Percentiles rank a stretch among this genome's conserved stretches.
Conservation (phyloP, 2,113 vertebrate genomes). For the Salvator merianae region DNA sequence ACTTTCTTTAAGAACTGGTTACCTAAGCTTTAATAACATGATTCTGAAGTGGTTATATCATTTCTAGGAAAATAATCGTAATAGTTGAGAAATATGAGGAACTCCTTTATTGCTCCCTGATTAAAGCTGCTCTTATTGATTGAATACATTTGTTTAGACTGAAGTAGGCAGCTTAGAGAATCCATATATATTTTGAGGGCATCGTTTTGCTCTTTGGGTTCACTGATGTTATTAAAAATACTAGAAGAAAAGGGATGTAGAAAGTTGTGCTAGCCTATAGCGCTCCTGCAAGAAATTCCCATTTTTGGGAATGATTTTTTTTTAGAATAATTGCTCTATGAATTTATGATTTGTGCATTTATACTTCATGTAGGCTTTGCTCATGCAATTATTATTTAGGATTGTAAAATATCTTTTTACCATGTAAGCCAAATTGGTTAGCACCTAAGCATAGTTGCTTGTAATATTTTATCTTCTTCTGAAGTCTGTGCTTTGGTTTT, state of each 20-base stretch:
- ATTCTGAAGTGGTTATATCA: slow-evolving; percentile 72
- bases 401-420: no score
- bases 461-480: neutral
- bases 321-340: neutral
- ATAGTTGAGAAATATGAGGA: slow-evolving; percentile 67
- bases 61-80: slow-evolving; percentile 72
- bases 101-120: slow-evolving; percentile 72
- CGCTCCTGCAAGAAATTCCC: neutral
- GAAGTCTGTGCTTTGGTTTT: neutral
- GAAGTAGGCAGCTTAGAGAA: neutral
- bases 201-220: no score
- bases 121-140: slow-evolving; percentile 77
- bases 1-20: slow-evolving; percentile 62
- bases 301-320: neutral
- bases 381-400: neutral
- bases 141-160: slow-evolving; percentile 61
- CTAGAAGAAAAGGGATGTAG: neutral
- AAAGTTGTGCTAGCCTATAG: neutral
- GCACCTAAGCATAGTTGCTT: neutral
- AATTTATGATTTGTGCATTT: neutral
- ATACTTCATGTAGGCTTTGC: neutral
- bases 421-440: neutral
- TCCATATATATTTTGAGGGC: no score
- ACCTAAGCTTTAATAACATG: slow-evolving; percentile 67
- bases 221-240: neutral